Conservation (phyloP, 2,888 invertebrate species). For the Pachliopta kotzebuea region DNA sequence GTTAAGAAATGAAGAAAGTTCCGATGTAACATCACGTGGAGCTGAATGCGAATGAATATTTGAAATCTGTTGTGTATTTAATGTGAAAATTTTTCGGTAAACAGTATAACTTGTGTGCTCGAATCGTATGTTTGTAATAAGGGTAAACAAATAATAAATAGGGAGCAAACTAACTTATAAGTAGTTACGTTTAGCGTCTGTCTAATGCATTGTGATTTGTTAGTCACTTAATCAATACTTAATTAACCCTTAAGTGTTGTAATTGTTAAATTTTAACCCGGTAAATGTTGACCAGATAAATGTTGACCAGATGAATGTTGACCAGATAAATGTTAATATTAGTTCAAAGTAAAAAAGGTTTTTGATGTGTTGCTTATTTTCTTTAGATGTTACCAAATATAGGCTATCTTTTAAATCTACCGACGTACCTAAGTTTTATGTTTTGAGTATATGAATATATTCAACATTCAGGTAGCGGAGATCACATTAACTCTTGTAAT, state of each 20-base stretch:
- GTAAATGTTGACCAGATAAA: not conserved
- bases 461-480: not conserved
- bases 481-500: not conserved
- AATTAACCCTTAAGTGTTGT: constrained; percentile 5
- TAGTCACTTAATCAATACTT: constrained; percentile 21
- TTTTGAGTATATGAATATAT: not conserved
- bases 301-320: not conserved
- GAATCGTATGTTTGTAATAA: constrained; percentile 3
- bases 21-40: not conserved
- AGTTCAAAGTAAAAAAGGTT: not conserved
- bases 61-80: not conserved
- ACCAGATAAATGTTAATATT: not conserved
- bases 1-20: not conserved
- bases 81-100: not conserved
- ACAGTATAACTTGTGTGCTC: not conserved
- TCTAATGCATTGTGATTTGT: constrained; percentile 25
- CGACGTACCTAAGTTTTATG: not conserved
- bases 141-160: constrained; percentile 8
- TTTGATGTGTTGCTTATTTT: constrained; percentile 17
- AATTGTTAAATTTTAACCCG: not conserved
- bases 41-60: not conserved
- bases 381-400: constrained; percentile 15
- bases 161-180: constrained; percentile 21
- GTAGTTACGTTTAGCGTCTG: constrained; percentile 1
- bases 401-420: not conserved